Evolutionary conservation across 2,888 invertebrate species (phyloP).

Genomic region (Mongoloraphidia duomilia): DNA sequence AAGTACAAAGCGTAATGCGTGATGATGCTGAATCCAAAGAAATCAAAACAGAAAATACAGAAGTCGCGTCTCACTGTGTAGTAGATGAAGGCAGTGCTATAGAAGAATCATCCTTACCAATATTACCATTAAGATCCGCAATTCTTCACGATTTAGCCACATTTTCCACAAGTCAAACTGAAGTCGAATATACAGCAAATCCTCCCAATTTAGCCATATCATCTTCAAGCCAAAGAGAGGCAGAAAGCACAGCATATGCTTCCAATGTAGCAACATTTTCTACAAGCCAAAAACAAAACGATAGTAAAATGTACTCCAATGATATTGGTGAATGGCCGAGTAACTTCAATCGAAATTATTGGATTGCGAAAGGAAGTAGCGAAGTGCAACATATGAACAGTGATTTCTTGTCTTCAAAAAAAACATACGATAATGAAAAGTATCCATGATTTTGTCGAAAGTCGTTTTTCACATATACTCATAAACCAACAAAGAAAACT

Average conservation of each 20-base stretch:
- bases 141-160: not conserved
- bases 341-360: no score
- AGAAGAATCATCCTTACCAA: no score
- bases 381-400: slow-evolving; percentile 7
- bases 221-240: slow-evolving; percentile 5
- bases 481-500: slow-evolving; percentile 6
- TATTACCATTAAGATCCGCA: not conserved
- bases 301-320: slow-evolving; percentile 5
- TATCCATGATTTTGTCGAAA: slow-evolving; percentile 7
- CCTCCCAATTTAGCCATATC: slow-evolving; percentile 1
- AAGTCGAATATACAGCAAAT: slow-evolving; percentile 3
- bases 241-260: slow-evolving; percentile 4
- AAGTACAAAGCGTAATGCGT: no score
- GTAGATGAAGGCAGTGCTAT: no score
- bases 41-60: no score
- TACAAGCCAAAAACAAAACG: slow-evolving; percentile 4
- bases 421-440: slow-evolving; percentile 8
- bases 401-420: slow-evolving; percentile 5
- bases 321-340: no score
- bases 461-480: slow-evolving; percentile 7
- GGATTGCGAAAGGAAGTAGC: slow-evolving; percentile 8
- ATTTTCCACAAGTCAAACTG: slow-evolving; percentile 4
- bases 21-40: no score
- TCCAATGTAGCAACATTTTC: slow-evolving; percentile 1
- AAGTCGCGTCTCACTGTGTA: no score